Conservation (phyloP, 2,113 vertebrate species). For the Vulpes lagopus region DNA sequence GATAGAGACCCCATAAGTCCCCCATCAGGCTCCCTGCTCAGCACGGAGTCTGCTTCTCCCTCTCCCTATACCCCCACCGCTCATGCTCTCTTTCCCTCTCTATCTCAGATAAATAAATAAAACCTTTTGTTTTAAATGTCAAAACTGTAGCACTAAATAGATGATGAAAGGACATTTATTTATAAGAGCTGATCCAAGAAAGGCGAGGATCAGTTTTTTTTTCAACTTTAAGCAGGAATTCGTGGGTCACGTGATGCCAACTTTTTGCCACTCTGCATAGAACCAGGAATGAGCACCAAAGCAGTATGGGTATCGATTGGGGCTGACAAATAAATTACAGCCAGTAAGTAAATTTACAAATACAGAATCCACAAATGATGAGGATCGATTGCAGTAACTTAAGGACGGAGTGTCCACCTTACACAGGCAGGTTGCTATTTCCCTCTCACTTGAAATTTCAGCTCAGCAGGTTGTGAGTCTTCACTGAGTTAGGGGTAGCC, state of each 20-base stretch:
- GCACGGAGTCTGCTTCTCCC: too few species aligned
- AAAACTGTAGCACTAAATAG: not conserved
- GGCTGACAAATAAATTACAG: not conserved
- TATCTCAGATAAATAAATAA: too few species aligned
- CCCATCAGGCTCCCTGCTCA: too few species aligned
- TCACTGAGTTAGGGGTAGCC: not conserved
- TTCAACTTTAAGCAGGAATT: not conserved
- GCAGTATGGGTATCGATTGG: accelerated
- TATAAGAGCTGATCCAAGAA: not conserved
- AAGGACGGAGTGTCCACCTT: not conserved
- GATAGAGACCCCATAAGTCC: too few species aligned
- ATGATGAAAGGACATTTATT: not conserved
- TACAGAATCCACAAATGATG: not conserved
- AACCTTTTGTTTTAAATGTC: too few species aligned
- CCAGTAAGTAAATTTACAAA: not conserved
- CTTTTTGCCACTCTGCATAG: not conserved
- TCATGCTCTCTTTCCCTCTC: too few species aligned
- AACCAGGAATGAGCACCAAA: not conserved
- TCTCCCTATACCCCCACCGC: too few species aligned
- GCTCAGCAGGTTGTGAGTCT: not conserved
- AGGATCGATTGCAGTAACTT: not conserved
- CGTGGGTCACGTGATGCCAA: not conserved
- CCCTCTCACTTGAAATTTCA: not conserved
- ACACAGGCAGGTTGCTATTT: not conserved
- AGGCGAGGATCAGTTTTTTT: too few species aligned